Percentiles rank a stretch among this genome's conserved stretches.
phyloP scores from a whole-genome alignment of 1,140 invertebrate species.

The Scaptomyza graminum region DNA sequence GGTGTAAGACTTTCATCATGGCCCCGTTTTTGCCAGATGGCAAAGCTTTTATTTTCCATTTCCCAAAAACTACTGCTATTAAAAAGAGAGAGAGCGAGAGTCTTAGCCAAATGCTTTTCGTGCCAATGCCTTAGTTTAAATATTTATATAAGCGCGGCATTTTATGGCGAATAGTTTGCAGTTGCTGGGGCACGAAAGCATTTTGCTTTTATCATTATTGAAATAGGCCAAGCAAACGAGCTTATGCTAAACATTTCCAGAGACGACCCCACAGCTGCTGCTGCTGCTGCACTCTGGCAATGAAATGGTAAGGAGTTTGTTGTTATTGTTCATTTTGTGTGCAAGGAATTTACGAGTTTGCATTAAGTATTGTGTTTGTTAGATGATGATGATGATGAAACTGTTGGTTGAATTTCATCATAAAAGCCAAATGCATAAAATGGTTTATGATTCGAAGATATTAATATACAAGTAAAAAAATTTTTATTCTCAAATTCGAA shows the following conservation, averaged over 20 bases:
- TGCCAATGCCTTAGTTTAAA: slow-evolving; percentile 66
- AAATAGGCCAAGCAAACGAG: slow-evolving; percentile 53
- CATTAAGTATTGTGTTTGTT: slow-evolving; percentile 9
- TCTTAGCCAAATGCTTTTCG: slow-evolving; percentile 53
- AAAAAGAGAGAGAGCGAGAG: slow-evolving; percentile 3
- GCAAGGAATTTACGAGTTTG: slow-evolving; percentile 39
- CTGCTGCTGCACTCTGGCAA: slow-evolving; percentile 26
- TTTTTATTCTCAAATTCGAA: too few relatives aligned
- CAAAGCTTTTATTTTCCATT: slow-evolving; percentile 63
- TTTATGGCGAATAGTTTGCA: slow-evolving; percentile 65
- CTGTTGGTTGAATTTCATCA: neutral
- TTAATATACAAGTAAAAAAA: too few relatives aligned
- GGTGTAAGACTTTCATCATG: slow-evolving; percentile 12
- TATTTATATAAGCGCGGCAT: slow-evolving; percentile 69
- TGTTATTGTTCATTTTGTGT: neutral
- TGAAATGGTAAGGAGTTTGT: slow-evolving; percentile 19
- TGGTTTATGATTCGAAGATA: neutral
- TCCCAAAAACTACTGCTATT: slow-evolving; percentile 15
- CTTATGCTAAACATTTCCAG: slow-evolving; percentile 47
- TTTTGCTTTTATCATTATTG: slow-evolving; percentile 65
- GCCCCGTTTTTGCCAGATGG: slow-evolving; percentile 39
- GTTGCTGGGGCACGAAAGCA: slow-evolving; percentile 46
- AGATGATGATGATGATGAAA: slow-evolving; percentile 13
- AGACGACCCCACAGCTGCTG: too few relatives aligned
- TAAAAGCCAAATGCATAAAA: neutral